Base-by-base conservation (phyloP, 2,797 vertebrate species). In the Sebastes variabilis region DNA sequence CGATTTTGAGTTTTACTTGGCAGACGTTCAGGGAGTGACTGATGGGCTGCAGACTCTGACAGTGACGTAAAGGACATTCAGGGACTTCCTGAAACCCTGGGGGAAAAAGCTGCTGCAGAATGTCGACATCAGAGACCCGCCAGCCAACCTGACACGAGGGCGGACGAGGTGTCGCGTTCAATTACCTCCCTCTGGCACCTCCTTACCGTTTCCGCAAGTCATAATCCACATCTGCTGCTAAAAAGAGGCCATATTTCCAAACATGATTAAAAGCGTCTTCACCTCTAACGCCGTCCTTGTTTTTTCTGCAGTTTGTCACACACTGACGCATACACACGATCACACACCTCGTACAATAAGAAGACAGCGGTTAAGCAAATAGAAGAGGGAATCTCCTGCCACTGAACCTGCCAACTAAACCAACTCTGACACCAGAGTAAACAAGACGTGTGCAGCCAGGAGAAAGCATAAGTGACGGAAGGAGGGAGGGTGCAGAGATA, bases 371-470 rank as follows among this genome's bases (percentile, higher is more conserved):
- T 84, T 70, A 72, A 92, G 91, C 79, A 88, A 92, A 92, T 55
- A 92, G 29, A 83, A 79, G 56, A 58, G 3, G 49, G 87, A 85
- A 83, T 85, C 71, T 88, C 70, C 80, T n/a, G 82, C 77, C 69
- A 58, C 72, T 74, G 79, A 93, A 92, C 77, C 75, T 77, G 85
- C 83, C 79, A 46, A 46, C 75, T 70, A 88, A 91, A 92, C 75
- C 78, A 76, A 77, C 80, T 83, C 79, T 85, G 89, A 91, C 90
- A 88, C 71, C 69, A 81, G 65, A 78, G 69, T 80, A 93, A 93
- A 94, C 90, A 94, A 49, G 32, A 16, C 32, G 7, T 67, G n/a
- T 64, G 74, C 77, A 79, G 54, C 52, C 66, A 56, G 72, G 66
- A 64, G 70, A 84, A 46, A 66, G 68, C 56, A 2, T 7, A 24